A percentile compares a stretch with the other conserved stretches of the same genome.
Evolutionary conservation across 2,888 invertebrate genomes (phyloP).

Genomic region (Sisyra terminalis): DNA sequence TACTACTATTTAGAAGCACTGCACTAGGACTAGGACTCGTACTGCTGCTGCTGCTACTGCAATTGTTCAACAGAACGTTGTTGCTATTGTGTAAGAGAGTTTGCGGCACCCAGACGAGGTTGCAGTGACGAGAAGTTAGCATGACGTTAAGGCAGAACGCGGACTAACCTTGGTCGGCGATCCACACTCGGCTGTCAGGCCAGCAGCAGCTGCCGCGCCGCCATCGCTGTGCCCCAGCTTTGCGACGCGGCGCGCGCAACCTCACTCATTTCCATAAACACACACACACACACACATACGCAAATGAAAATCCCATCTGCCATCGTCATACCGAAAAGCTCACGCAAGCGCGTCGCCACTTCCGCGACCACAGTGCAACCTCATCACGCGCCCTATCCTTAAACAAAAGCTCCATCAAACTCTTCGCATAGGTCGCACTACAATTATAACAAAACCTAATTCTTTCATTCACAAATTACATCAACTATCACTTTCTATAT

Average conservation of each 20-base stretch:
- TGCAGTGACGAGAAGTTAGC: conserved; percentile 8
- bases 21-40: neutral
- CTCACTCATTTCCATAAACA: neutral
- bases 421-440: no score
- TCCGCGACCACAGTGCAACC: no score
- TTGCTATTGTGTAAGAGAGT: conserved; percentile 1
- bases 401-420: no score
- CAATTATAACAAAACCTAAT: no score
- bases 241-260: conserved; percentile 1
- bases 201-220: neutral
- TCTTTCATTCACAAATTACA: no score
- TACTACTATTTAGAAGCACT: neutral
- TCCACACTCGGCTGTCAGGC: neutral
- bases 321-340: no score
- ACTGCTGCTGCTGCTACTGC: neutral
- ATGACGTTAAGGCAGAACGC: conserved; percentile 9
- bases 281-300: neutral
- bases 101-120: conserved; percentile 9
- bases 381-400: no score
- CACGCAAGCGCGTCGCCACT: no score
- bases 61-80: neutral
- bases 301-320: no score
- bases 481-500: no score
- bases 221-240: neutral
- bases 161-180: conserved; percentile 8